Evolutionary conservation across 2,888 invertebrate species (phyloP).

Genomic region (Mythimna impura): DNA sequence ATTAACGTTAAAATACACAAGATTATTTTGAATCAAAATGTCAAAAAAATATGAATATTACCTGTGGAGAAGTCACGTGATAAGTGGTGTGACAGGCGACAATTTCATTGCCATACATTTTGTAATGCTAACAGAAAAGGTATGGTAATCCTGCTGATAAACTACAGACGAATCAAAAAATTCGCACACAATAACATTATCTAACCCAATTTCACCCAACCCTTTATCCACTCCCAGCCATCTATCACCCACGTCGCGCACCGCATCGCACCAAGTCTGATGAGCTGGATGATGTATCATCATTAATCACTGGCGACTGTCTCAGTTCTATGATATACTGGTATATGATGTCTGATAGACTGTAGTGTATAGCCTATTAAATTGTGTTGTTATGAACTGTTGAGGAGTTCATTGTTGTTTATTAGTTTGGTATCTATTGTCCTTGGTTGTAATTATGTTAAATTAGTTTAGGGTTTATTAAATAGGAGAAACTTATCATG

Average conservation of each 20-base stretch:
- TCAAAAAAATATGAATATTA: too few species aligned
- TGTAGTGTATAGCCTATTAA: slow-evolving; percentile 10
- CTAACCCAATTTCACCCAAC: not conserved
- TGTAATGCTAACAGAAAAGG: too few species aligned
- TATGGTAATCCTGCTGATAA: too few species aligned
- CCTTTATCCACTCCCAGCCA: slow-evolving; percentile 24
- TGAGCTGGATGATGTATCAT: slow-evolving; percentile 56
- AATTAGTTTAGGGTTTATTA: not conserved
- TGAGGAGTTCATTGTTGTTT: slow-evolving; percentile 28
- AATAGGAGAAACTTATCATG: not conserved
- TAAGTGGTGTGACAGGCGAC: too few species aligned
- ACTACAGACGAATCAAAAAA: not conserved
- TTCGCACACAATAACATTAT: slow-evolving; percentile 2
- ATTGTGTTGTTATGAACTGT: slow-evolving; percentile 18
- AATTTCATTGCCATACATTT: too few species aligned
- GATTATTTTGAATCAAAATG: too few species aligned
- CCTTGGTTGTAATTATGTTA: slow-evolving; percentile 1
- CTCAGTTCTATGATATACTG: slow-evolving; percentile 26
- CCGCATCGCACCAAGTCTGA: slow-evolving; percentile 30
- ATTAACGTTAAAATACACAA: too few species aligned
- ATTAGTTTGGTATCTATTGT: slow-evolving; percentile 1
- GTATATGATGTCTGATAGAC: slow-evolving; percentile 6
- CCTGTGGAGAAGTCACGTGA: too few species aligned
- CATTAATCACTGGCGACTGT: slow-evolving; percentile 52
- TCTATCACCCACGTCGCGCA: slow-evolving; percentile 27